These are phyloP conservation scores for Myotis pilosus DNA, from an alignment of 2,797 vertebrate species.

Conservation along the genomic window DNA sequence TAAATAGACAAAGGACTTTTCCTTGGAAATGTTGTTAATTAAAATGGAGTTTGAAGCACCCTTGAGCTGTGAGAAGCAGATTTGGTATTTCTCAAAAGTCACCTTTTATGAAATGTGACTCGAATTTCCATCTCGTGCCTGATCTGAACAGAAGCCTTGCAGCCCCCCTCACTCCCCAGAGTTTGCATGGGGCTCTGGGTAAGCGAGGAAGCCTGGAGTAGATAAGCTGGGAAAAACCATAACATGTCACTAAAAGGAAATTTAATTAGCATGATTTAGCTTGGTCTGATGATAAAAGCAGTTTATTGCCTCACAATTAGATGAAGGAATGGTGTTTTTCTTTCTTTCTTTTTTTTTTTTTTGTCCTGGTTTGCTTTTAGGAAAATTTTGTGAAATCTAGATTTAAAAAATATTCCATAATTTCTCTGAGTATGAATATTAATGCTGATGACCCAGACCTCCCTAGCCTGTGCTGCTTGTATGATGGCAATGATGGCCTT, in stretches of 20 bases:
- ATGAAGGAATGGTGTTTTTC: background rate
- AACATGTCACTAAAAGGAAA: background rate
- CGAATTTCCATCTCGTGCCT: constrained; percentile 28
- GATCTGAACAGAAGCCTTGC: background rate
- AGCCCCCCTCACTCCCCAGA: rapidly evolving
- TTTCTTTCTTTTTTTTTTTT: background rate
- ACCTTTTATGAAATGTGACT: constrained; percentile 54
- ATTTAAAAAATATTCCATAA: background rate
- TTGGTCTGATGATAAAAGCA: background rate
- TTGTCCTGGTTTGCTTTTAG: background rate
- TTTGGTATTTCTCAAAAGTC: constrained; percentile 48
- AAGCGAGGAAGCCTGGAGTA: background rate
- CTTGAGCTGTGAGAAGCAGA: background rate
- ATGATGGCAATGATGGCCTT: background rate
- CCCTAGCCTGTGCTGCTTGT: background rate
- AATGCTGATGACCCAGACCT: background rate
- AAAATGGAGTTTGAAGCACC: constrained; percentile 63
- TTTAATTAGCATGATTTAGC: background rate
- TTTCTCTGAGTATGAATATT: background rate
- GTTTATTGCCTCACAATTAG: background rate
- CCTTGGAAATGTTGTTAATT: constrained; percentile 60
- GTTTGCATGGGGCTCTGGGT: background rate
- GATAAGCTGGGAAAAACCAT: background rate
- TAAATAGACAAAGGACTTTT: constrained; percentile 63
- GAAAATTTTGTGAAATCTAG: background rate